Percentiles rank a stretch among this genome's conserved stretches.
phyloP scores from a whole-genome alignment of 2,797 vertebrate genomes.

The Melanotaenia pygmaea region DNA sequence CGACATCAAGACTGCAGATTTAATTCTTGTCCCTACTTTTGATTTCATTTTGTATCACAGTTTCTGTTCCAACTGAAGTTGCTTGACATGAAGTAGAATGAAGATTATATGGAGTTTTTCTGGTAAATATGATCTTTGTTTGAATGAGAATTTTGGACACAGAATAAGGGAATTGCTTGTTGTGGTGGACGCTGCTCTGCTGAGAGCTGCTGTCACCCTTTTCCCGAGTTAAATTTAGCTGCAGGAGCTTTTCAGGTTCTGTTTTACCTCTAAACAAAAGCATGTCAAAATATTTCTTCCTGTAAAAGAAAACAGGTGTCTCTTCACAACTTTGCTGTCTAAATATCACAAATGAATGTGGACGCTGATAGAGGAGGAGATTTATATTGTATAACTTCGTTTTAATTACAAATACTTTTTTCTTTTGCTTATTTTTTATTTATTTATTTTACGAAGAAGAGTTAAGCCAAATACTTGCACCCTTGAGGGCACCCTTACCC shows the following conservation, averaged over 20 bases:
- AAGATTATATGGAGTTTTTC: not conserved
- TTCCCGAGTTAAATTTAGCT: conserved; percentile 29
- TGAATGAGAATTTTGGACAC: not conserved
- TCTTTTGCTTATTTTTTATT: not conserved
- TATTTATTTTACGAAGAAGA: conserved; percentile 6
- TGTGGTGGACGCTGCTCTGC: conserved; percentile 5
- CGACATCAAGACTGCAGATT: not conserved
- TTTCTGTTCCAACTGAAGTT: too few relatives aligned
- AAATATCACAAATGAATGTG: conserved; percentile 13
- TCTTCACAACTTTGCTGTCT: conserved; percentile 2
- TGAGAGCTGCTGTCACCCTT: not conserved
- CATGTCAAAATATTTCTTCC: conserved; percentile 23
- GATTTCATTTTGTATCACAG: too few relatives aligned
- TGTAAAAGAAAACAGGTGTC: conserved; percentile 34
- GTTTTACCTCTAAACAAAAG: conserved; percentile 36
- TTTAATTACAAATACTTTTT: not conserved
- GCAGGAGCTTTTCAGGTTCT: conserved; percentile 17
- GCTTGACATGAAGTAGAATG: not conserved
- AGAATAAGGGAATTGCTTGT: not conserved
- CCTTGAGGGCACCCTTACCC: conserved; percentile 32
- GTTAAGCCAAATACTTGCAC: conserved; percentile 7
- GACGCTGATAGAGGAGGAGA: not conserved
- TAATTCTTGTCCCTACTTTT: not conserved
- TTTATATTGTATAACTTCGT: not conserved
- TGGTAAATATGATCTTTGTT: not conserved